Percentiles rank a stretch among this genome's conserved stretches.
Evolutionary conservation across 2,113 vertebrate species (phyloP).

Genomic region (Rallus limicola): DNA sequence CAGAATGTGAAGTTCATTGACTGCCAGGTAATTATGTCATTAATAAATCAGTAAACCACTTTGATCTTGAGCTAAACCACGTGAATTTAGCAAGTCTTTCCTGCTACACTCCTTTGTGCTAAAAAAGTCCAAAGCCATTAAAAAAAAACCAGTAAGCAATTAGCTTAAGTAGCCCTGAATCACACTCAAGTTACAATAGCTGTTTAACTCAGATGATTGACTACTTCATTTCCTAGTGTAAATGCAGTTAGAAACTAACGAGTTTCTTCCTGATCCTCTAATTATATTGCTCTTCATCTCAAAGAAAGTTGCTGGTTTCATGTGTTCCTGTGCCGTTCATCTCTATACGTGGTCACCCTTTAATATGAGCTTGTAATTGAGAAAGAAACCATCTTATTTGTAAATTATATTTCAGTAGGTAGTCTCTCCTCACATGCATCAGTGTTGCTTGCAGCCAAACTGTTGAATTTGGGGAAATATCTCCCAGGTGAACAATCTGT

Average conservation of each 20-base stretch:
- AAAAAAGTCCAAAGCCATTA: neutral
- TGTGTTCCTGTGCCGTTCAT: neutral
- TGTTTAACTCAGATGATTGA: slow-evolving; percentile 10
- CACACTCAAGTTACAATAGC: neutral
- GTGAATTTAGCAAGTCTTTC: neutral
- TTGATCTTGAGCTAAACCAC: neutral
- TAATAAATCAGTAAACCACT: slow-evolving; percentile 41
- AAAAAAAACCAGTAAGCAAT: slow-evolving; percentile 24
- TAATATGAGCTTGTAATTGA: neutral
- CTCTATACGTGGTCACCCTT: neutral
- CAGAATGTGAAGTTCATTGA: neutral
- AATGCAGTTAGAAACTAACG: neutral
- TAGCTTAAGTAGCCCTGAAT: neutral
- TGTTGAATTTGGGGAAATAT: neutral
- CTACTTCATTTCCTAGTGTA: neutral
- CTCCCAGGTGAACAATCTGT: neutral
- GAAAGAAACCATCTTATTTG: neutral
- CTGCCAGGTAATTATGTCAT: neutral
- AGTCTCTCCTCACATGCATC: neutral
- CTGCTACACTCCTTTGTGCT: neutral
- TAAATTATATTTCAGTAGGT: neutral
- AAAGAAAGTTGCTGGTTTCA: neutral
- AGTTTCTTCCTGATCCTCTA: neutral
- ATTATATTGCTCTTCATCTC: neutral
- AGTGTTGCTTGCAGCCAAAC: neutral